phyloP scores from a whole-genome alignment of 2,113 vertebrate genomes.

The Saguinus imperator region DNA sequence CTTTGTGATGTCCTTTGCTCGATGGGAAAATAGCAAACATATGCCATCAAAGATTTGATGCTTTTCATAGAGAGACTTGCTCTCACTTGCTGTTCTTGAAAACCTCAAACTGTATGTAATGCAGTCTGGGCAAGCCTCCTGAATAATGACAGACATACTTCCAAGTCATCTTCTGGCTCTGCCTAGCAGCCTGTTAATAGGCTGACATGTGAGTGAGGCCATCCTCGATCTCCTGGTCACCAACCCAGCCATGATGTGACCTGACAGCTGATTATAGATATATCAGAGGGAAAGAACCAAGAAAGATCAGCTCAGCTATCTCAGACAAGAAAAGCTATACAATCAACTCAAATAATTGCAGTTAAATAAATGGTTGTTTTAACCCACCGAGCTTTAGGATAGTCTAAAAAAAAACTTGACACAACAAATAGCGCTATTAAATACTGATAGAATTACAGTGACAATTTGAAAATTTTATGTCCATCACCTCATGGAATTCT shows the following conservation, averaged over 20 bases:
- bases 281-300: background rate
- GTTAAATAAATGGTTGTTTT: background rate
- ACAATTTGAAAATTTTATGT: background rate
- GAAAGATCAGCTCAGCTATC: background rate
- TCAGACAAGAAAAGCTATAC: background rate
- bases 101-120: background rate
- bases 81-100: background rate
- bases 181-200: background rate
- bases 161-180: background rate
- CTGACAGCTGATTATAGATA: background rate
- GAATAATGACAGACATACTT: background rate
- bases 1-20: background rate
- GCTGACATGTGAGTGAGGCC: background rate
- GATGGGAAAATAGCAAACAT: background rate
- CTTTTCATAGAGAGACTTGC: background rate
- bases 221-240: background rate
- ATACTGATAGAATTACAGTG: background rate
- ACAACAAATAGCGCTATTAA: background rate
- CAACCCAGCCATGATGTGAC: background rate
- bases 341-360: background rate
- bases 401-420: background rate
- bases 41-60: background rate
- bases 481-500: background rate
- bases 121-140: background rate
- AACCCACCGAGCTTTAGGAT: background rate